phyloP scores from a whole-genome alignment of 2,797 vertebrate genomes.

The Spea hammondii region DNA sequence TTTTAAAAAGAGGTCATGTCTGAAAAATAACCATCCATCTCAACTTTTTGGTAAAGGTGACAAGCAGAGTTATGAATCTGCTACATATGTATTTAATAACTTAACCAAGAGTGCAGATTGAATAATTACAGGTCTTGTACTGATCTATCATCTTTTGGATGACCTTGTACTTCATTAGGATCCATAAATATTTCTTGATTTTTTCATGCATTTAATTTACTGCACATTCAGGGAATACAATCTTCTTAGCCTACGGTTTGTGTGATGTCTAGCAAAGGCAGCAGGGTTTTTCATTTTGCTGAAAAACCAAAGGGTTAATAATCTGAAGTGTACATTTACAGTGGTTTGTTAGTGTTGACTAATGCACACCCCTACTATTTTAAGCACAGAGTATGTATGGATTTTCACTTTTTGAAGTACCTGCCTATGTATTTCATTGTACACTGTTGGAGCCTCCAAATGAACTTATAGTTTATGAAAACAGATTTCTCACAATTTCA shows the following conservation, averaged over 20 bases:
- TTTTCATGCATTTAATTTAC: conserved; percentile 10
- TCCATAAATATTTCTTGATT: conserved; percentile 49
- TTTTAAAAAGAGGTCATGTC: conserved; percentile 53
- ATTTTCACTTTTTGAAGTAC: conserved; percentile 59
- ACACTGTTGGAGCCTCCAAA: conserved; percentile 65
- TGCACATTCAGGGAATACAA: conserved; percentile 11
- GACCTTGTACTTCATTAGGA: conserved; percentile 53
- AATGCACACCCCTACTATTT: conserved; percentile 69
- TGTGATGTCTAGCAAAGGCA: background rate
- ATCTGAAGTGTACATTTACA: background rate
- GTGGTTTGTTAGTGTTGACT: conserved; percentile 12
- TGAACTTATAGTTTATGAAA: conserved; percentile 62
- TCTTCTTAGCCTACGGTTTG: conserved; percentile 11
- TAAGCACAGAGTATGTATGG: conserved; percentile 61
- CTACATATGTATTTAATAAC: conserved; percentile 55
- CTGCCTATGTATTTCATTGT: conserved; percentile 63
- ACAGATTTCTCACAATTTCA: conserved; percentile 57
- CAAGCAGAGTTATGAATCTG: conserved; percentile 66
- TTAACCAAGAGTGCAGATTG: conserved; percentile 56
- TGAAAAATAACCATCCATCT: conserved; percentile 54
- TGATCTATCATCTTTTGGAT: conserved; percentile 59
- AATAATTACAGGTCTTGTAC: conserved; percentile 59
- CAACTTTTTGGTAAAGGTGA: conserved; percentile 56
- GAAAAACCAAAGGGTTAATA: background rate
- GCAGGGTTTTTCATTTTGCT: background rate